These are phyloP conservation scores for Prietella phreatophila DNA, from an alignment of 2,113 vertebrate species.

Conservation along the genomic window DNA sequence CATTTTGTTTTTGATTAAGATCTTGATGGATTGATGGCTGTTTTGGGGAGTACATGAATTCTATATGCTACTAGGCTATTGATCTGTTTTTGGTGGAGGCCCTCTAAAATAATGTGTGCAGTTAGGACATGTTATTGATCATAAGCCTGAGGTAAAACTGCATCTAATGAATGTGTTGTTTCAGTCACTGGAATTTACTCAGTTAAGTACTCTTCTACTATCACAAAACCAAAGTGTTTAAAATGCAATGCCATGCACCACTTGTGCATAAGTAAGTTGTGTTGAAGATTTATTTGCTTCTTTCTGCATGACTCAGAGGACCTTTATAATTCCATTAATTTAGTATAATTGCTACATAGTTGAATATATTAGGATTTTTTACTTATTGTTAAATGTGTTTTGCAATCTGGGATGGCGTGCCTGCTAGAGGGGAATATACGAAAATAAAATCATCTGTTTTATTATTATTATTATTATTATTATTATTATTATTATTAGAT, in stretches of 20 bases:
- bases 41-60: background rate
- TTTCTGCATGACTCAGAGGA: background rate
- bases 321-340: background rate
- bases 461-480: too few relatives aligned
- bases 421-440: background rate
- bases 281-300: background rate
- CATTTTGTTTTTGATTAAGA: background rate
- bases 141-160: background rate
- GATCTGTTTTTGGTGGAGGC: background rate
- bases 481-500: too few relatives aligned
- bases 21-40: background rate
- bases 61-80: background rate
- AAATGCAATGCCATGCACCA: background rate
- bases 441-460: background rate
- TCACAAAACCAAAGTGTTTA: background rate
- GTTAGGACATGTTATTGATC: background rate
- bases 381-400: background rate
- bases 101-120: background rate
- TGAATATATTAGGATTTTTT: background rate
- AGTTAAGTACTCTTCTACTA: background rate
- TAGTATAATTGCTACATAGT: background rate
- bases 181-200: background rate
- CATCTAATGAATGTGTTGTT: background rate
- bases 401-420: background rate
- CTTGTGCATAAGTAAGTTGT: background rate